phyloP scores from a whole-genome alignment of 2,797 vertebrate species.

The Melopsittacus undulatus region DNA sequence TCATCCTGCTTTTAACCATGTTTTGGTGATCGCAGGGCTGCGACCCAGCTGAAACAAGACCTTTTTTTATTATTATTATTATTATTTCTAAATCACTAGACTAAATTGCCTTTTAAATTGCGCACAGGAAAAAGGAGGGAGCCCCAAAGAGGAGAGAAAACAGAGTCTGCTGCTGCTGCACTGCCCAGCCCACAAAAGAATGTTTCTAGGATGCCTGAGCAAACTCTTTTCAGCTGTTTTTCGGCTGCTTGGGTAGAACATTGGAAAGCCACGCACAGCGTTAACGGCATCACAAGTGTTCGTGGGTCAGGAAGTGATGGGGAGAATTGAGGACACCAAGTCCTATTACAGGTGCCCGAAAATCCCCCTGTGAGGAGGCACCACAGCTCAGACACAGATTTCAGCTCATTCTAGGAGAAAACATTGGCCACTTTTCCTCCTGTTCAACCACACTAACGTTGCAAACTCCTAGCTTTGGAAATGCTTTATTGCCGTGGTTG shows the following conservation, averaged over 20 bases:
- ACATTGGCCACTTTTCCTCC: not conserved
- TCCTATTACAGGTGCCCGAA: not conserved
- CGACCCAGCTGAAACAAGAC: not conserved
- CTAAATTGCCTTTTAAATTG: not conserved
- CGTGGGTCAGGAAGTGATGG: rapidly evolving
- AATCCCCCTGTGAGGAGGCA: not conserved
- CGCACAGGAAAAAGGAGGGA: not conserved
- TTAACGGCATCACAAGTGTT: not conserved
- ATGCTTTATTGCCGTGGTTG: not conserved
- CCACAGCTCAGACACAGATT: not conserved
- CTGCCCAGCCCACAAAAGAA: not conserved
- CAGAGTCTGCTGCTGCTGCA: rapidly evolving
- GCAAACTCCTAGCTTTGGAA: not conserved
- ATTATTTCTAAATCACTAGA: not conserved
- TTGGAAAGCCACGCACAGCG: not conserved
- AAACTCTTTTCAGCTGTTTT: not conserved
- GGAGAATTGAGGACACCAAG: not conserved
- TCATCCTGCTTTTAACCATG: not conserved
- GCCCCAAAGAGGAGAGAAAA: not conserved
- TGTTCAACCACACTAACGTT: not conserved
- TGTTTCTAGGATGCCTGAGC: not conserved
- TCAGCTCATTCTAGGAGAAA: not conserved
- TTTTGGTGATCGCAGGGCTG: not conserved
- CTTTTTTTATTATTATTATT: not conserved
- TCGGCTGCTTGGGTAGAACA: not conserved